Evolutionary conservation across 2,888 invertebrate species (phyloP), one percentile per base, ranked within the genome.

Genomic region (Limnephilus rhombicus): DNA sequence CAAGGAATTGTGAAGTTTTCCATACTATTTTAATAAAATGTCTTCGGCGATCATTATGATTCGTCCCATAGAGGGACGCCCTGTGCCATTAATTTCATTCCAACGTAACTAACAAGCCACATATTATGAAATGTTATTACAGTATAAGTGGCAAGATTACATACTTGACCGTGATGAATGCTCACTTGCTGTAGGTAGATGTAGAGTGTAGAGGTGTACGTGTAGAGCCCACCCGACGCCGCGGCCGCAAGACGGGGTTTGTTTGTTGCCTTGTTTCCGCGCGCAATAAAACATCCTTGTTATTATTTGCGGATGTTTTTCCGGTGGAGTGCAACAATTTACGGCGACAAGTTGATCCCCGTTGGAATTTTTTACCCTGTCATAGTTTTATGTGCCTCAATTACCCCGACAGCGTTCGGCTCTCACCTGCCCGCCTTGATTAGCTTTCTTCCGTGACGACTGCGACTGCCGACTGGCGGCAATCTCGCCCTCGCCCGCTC

Each of bases 361-460:
- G 37, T 85, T 85, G 85, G 85, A 85, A 85, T 85, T 85, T 85
- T 85, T 85, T 85, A 85, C 85, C 85, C 82, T 83, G 85, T 85
- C 85, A 85, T 85, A 34, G 85, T 85, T 85, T 85, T 45, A 85
- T 85, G 85, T 37, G 85, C 41, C 85, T 41, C 85, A 41, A 85
- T 85, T 85, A 85, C 85, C 41, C 85, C 85, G 85, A 41, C 85
- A 85, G 85, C 85, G 37, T 68, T 41, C 85, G 41, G 85, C 85
- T 85, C 41, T 85, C 85, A 85, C 85, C 85, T 85, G 53, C 85
- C 85, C 85, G 85, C 85, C 85, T 85, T 85, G 85, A 85, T 85
- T 85, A 85, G 85, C 85, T 41, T 37, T 41, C 85, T 41, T 18
- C 41, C 85, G 34, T 83, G 82, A 83, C 82, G 82, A 83, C 82